Percentiles rank a stretch among this genome's conserved stretches.
phyloP scores from a whole-genome alignment of 2,797 vertebrate genomes.

The Tragopan temminckii region DNA sequence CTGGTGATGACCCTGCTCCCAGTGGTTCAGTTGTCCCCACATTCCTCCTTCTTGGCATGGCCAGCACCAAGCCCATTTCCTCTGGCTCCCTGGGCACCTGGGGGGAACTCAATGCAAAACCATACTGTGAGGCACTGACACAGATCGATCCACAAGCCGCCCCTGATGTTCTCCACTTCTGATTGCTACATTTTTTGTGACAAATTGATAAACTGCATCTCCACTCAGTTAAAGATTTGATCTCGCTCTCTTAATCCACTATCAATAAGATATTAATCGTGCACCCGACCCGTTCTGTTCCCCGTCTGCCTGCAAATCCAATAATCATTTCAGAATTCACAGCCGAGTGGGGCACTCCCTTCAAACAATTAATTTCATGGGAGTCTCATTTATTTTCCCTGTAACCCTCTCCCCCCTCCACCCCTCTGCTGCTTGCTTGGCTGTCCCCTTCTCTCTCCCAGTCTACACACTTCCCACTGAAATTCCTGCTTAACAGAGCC shows the following conservation, averaged over 20 bases:
- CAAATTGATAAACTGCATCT: slow-evolving; percentile 86
- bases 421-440: not conserved
- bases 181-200: slow-evolving; percentile 83
- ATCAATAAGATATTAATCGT: slow-evolving; percentile 85
- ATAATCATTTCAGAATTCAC: slow-evolving; percentile 85
- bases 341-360: slow-evolving; percentile 78
- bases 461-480: not conserved
- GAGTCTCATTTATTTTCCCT: slow-evolving; percentile 78
- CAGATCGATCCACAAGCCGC: slow-evolving; percentile 54
- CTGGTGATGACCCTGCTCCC: not conserved
- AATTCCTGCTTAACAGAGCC: not conserved
- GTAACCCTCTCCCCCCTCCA: slow-evolving; percentile 30
- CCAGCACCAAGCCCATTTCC: not conserved
- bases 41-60: not conserved
- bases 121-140: not conserved
- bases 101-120: not conserved
- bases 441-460: not conserved
- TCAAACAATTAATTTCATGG: slow-evolving; percentile 81
- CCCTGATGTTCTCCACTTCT: slow-evolving; percentile 70
- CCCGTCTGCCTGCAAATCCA: slow-evolving; percentile 79
- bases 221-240: slow-evolving; percentile 84
- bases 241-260: slow-evolving; percentile 82
- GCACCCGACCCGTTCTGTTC: slow-evolving; percentile 75
- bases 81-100: not conserved
- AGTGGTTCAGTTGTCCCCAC: fast-evolving